Base-by-base conservation (phyloP, 2,888 invertebrate genomes). In the Lingula anatina region DNA sequence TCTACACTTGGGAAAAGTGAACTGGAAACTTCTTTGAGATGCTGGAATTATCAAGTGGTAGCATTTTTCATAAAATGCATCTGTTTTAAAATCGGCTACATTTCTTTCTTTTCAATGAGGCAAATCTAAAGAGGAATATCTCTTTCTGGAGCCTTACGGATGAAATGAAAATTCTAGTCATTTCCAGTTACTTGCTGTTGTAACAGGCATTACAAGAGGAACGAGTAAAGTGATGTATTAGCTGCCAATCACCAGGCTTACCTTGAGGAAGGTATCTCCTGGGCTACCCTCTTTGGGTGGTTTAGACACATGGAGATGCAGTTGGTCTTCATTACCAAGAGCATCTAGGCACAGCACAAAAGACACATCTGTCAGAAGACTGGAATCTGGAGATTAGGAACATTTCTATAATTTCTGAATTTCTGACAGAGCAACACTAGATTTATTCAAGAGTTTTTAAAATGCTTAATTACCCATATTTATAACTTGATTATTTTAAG, bases 281-380 rank as follows among this genome's bases (percentile, higher is more conserved):
- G 89, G 81, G 0, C 88, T 87, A 47, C 87, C 90, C 20, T 92
- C 86, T 68, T 87, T 86, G 0, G 96, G 96, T 0, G 93, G 91
- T 78, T 96, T 95, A 0, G 97, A 97, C 5, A 97, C 95, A 77
- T 99, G 97, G 80, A 95, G 85, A 60, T 85, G 85, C 2, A 96
- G 77, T 0, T 82, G 76, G 26, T 86, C 81, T 0, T 83, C 79
- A 1, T 84, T 79, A 7, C 91, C 81, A 0, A 89, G 54, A 15
- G 79, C 70, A 73, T 97, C 96, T 55, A 97, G 77, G 73, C 95
- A 96, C 70, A 96, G 81, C 0, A 89, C 90, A 78, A 89, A 93
- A 0, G 89, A 85, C 0, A 91, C 88, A 70, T 94, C 92, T 85
- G 91, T 78, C 41, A 83, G 76, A 54, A 80, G 60, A 54, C 71